Evolutionary conservation across 2,113 vertebrate genomes (phyloP), one percentile per base, ranked within the genome.

Genomic region (Phrynosoma blainvillii): DNA sequence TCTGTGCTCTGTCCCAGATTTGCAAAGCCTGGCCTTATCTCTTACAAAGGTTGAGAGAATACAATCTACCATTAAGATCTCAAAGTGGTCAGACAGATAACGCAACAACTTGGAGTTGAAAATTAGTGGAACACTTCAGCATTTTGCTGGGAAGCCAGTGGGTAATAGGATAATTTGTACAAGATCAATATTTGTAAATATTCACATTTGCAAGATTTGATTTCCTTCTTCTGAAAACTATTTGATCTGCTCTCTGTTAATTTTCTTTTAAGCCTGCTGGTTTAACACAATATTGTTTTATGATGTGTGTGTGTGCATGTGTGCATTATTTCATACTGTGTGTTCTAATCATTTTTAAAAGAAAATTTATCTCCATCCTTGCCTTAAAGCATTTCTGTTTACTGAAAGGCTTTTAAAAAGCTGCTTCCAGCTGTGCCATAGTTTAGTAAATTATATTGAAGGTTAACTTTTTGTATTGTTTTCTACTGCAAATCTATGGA

Each of bases 301-400:
- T 91, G 87, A 84, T 82, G 84, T 89, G 70, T 87, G 90, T 94
- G 90, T 94, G 88, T 74, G 83, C 91, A 91, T 95, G 62, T 95
- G 94, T 83, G 68, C 92, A 88, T 90, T 82, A 91, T 93, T 95
- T 96, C 96, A 96, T 88, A 97, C 94, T 96, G 96, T 91, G 95
- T 93, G 66, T 92, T 95, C 95, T 96, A 96, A 96, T 96, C 90
- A 90, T 42, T 89, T 96, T 92, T 82, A 47, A 92, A 84, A 92
- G 84, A 77, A 89, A 86, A 94, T 87, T 52, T 85, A 78, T 95
- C 95, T 92, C 65, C 89, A 94, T 92, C 76, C 90, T 40, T 90
- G 59, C 32, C 90, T 93, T 91, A 79, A 62, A 95, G 87, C 86
- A 87, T 93, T 93, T 93, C 56, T 93, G 89, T 95, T 96, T 96